A percentile compares a stretch with the other conserved stretches of the same genome.
Evolutionary conservation across 1,140 invertebrate genomes (phyloP).

Genomic region (Artemia franciscana): DNA sequence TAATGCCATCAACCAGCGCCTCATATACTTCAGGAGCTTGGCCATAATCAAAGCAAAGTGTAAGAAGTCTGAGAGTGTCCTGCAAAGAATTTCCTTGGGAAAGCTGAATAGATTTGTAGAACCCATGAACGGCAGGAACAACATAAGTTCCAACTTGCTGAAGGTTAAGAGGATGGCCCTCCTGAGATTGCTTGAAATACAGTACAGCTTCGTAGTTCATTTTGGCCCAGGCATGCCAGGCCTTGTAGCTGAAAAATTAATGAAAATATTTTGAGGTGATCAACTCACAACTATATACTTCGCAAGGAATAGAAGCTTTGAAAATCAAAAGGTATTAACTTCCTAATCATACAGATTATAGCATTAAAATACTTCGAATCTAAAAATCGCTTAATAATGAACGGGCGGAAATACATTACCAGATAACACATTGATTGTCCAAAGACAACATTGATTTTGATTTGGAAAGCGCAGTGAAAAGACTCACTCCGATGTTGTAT

Average conservation of each 20-base stretch:
- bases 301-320: no score
- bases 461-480: no score
- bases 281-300: no score
- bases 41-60: conserved; percentile 86
- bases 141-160: conserved; percentile 47
- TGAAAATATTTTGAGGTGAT: neutral
- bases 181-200: conserved; percentile 49
- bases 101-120: conserved; percentile 81
- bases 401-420: no score
- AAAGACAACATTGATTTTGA: no score
- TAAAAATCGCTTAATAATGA: no score
- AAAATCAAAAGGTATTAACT: no score
- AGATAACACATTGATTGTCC: no score
- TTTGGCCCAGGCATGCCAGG: conserved; percentile 94
- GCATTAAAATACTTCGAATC: no score
- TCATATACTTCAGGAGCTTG: conserved; percentile 81
- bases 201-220: conserved; percentile 93
- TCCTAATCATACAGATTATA: no score
- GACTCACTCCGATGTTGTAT: no score
- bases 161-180: conserved; percentile 13
- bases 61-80: conserved; percentile 78
- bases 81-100: conserved; percentile 79
- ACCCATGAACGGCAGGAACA: conserved; percentile 80
- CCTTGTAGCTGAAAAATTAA: conserved; percentile 54
- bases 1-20: conserved; percentile 70